These are phyloP conservation scores for Chinchilla lanigera DNA, from an alignment of 2,113 vertebrate genomes.

Conservation along the genomic window DNA sequence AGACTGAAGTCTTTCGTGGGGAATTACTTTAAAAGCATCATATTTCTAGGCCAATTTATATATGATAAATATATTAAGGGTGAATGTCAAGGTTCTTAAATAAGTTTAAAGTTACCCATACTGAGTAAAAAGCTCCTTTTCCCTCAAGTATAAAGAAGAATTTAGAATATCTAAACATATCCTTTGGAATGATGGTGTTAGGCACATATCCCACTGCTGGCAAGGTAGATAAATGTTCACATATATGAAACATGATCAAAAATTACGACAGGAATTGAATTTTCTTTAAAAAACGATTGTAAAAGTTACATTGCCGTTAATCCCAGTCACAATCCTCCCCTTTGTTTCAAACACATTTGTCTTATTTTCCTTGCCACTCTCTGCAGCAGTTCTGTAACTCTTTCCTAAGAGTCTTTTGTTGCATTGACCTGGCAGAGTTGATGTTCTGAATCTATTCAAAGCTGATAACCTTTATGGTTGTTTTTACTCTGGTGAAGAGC, in stretches of 20 bases:
- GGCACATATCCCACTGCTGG: accelerated
- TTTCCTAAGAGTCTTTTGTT: neutral
- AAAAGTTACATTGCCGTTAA: neutral
- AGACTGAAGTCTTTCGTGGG: neutral
- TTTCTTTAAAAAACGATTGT: neutral
- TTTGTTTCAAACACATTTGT: neutral
- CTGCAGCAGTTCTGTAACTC: neutral
- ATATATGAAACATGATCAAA: neutral
- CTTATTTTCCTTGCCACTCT: neutral
- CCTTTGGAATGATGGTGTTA: neutral
- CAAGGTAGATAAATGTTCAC: neutral
- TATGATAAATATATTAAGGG: neutral
- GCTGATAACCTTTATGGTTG: neutral
- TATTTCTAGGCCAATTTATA: neutral
- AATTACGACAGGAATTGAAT: neutral
- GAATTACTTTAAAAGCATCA: neutral
- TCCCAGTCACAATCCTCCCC: neutral
- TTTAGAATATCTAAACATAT: neutral
- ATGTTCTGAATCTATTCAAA: neutral
- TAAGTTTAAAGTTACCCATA: neutral
- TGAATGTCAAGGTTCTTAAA: neutral
- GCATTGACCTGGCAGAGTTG: neutral
- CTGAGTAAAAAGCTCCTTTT: neutral
- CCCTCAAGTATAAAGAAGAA: neutral
- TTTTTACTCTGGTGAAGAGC: neutral